These are phyloP conservation scores for Dipodomys stephensi DNA, from an alignment of 2,113 vertebrate genomes.

Conservation along the genomic window DNA sequence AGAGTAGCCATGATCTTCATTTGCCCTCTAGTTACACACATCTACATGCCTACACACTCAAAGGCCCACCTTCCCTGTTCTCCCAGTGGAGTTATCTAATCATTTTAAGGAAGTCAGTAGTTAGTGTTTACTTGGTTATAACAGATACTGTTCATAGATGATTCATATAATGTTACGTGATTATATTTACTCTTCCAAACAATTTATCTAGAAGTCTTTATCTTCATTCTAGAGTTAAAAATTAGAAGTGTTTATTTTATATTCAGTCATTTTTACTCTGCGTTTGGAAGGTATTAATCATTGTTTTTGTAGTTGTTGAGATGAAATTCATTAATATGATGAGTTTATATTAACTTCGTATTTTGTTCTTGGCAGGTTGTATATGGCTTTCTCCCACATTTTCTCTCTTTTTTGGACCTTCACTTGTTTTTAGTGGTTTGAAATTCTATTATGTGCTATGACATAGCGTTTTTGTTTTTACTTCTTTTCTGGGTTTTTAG, in stretches of 20 bases:
- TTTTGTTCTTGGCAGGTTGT: neutral
- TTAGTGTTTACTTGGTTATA: neutral
- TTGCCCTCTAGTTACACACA: neutral
- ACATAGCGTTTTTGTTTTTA: neutral
- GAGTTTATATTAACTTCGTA: neutral
- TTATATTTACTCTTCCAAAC: neutral
- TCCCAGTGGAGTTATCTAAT: neutral
- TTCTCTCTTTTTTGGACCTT: neutral
- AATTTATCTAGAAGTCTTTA: neutral
- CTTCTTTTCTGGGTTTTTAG: neutral
- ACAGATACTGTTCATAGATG: neutral
- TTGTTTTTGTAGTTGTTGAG: neutral
- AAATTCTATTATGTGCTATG: slow-evolving; percentile 12
- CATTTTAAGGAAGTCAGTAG: neutral
- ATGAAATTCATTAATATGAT: too few species aligned
- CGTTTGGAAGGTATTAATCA: neutral
- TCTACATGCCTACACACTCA: accelerated
- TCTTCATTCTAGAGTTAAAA: slow-evolving; percentile 20
- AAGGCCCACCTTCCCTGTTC: neutral
- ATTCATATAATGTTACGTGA: neutral
- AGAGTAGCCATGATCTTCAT: neutral
- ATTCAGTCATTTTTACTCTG: neutral
- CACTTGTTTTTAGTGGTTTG: neutral
- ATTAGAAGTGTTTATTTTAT: neutral
- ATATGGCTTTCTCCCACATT: neutral